Conservation (phyloP, 2,888 invertebrate genomes). For the Oscheius sp. region DNA sequence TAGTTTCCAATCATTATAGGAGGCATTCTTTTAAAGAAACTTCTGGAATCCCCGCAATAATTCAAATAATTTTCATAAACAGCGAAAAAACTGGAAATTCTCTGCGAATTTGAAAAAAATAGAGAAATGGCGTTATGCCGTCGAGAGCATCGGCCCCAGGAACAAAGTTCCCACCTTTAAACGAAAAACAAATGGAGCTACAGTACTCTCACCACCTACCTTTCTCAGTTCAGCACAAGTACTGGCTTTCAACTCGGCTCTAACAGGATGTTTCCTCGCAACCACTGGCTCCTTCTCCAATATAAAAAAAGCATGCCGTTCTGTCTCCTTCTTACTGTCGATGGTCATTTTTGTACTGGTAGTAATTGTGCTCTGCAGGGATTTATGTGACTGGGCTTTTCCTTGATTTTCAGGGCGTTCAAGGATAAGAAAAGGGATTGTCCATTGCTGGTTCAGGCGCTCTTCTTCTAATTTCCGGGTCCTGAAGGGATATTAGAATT, state of each 20-base stretch:
- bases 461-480: constrained; percentile 50
- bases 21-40: too few relatives aligned
- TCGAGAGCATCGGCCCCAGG: too few relatives aligned
- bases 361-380: constrained; percentile 52
- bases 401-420: constrained; percentile 45
- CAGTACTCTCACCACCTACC: constrained; percentile 16
- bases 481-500: constrained; percentile 38
- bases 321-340: constrained; percentile 61
- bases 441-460: constrained; percentile 53
- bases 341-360: constrained; percentile 55
- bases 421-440: constrained; percentile 44
- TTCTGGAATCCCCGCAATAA: constrained; percentile 62
- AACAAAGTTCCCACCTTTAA: constrained; percentile 57
- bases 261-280: constrained; percentile 50
- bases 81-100: constrained; percentile 64
- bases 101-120: too few relatives aligned
- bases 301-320: constrained; percentile 52
- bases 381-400: constrained; percentile 36
- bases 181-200: neutral
- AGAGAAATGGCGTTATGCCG: too few relatives aligned
- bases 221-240: constrained; percentile 25
- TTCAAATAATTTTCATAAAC: constrained; percentile 65
- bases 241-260: neutral
- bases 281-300: constrained; percentile 56
- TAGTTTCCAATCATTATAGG: too few relatives aligned